Base-by-base conservation (phyloP, 1,140 invertebrate species). In the Drosophila biarmipes region DNA sequence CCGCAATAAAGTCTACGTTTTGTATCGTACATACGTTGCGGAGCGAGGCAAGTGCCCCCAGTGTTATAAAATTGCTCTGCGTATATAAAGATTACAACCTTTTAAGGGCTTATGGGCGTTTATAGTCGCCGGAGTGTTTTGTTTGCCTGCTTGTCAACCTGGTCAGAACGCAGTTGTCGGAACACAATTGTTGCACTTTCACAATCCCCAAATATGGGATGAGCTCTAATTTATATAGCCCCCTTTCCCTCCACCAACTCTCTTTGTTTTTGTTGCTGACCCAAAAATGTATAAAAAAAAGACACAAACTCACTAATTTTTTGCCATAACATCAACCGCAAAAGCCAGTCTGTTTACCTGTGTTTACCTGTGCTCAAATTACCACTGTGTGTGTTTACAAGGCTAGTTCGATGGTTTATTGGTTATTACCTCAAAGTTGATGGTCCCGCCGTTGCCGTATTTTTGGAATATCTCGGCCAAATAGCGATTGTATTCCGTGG, bases 371-470 rank as follows among this genome's bases (percentile, higher is more conserved):
- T 8, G 17, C 66, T 77, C 53, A 64, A 24, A 54, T 72, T 56
- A 35, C 52, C 24, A 8, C 14, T 6, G 6, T 67, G 49, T 51
- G 34, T 57, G 46, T 45, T 57, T 67, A 53, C 67, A 73, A 73
- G 75, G 75, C 37, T 76, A 53, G 59, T 59, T 67, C 46, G 61
- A 78, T 64, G 45, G 38, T 42, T 54, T 43, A 40, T 64, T 64
- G 58, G 53, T 21, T 91, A 92, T 93, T 80, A 94, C 94, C 92
- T 95, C 94, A 81, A 94, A 95, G 27, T 93, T 93, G 69, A 95
- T 94, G 55, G 93, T 92, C 17, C 93, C 93, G 76, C 93, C 93
- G 59, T 93, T 93, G 52, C 94, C 94, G 76, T 95, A 95, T 78
- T 94, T 94, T 75, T 93, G 90, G 76, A 95, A 95, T 76, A 95